Base-by-base conservation (phyloP, 2,113 vertebrate genomes). In the Halichoeres trimaculatus region DNA sequence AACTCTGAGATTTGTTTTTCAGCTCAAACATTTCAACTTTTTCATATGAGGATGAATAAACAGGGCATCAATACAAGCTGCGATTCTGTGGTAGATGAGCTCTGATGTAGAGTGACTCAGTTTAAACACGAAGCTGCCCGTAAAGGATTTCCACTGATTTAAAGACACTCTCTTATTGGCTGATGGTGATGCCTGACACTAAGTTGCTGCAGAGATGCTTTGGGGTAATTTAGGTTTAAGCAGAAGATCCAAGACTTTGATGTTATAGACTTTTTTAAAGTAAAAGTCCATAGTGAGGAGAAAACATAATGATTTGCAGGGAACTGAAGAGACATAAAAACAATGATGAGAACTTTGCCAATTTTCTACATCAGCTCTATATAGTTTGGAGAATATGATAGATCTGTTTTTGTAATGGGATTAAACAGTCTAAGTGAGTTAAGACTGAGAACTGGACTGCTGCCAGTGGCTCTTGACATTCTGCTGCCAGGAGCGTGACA, bases 381-480 rank as follows among this genome's bases (percentile, higher is more conserved):
- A 48, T 34, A 70, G 76, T 86, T 70, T 56, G 55, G 48, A 54
- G 70, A 74, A 67, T 58, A 24, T 63, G 66, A 71, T 36, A 66
- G 67, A 83, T 81, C 36, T 67, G 51, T 83, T 76, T 74, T 76
- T 67, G 47, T 78, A 78, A 75, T 66, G 61, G 63, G 81, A 89
- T 85, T 86, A 81, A 85, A 85, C 8, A 48, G 68, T 52, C 40
- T 38, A 76, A 86, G 72, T 30, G 60, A 82, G 77, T 43, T 71
- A 71, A 85, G 70, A 72, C 76, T 57, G 55, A 58, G 50, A 66
- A 68, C 43, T 78, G 89, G 70, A 81, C 24, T 20, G 6, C 17
- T 41, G 80, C 77, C 88, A 89, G 74, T 0, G 50, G 70, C 72
- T 75, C 73, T 73, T 70, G 71, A 88, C 80, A 69, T 82, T 67